Base-by-base conservation (phyloP, 2,113 vertebrate genomes). In the Pseudorhombus dupliciocellatus region DNA sequence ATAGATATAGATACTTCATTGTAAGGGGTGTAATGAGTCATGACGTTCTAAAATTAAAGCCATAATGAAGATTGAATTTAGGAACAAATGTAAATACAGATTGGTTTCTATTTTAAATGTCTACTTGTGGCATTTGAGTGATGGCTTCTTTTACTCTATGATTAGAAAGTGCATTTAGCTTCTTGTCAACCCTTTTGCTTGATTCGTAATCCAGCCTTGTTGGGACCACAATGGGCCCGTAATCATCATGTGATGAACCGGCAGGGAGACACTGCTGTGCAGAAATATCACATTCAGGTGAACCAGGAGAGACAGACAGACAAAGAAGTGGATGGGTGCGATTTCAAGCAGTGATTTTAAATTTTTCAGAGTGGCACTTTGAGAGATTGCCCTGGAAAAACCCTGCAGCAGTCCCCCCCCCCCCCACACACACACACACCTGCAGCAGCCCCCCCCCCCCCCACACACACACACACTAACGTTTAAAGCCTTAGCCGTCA, bases 331-430 rank as follows among this genome's bases (percentile, higher is more conserved):
- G 44, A 37, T 64, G 70, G 72, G n/a, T 77, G 72, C 75, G 83
- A 81, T 64, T 88, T 78, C 79, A 80, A 77, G 66, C 71, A 80
- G 79, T 85, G 37, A 77, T 92, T 91, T 90, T 82, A 86, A 83
- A 90, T 91, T 89, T 89, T 73, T 77, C 55, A 77, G 79, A 85
- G 77, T 72, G 90, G 65, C 81, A 88, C 69, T n/a, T 89, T 84
- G 79, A 90, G 84, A 89, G 87, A 89, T 92, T 88, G 86, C 79
- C 87, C 86, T 89, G 31, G 55, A 77, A 87, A 90, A 78, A 77
- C 76, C 87, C 77, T 57, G 75, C 66, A 80, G 86, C 84, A 74
- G 66, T 25, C 52, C 7, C 16, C 63, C 30, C 31, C 50, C 28
- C 2, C 22, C 22, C 21, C 42, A 14, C n/a, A n/a, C n/a, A n/a